phyloP scores from a whole-genome alignment of 1,140 invertebrate species.

The Eupeodes corollae region DNA sequence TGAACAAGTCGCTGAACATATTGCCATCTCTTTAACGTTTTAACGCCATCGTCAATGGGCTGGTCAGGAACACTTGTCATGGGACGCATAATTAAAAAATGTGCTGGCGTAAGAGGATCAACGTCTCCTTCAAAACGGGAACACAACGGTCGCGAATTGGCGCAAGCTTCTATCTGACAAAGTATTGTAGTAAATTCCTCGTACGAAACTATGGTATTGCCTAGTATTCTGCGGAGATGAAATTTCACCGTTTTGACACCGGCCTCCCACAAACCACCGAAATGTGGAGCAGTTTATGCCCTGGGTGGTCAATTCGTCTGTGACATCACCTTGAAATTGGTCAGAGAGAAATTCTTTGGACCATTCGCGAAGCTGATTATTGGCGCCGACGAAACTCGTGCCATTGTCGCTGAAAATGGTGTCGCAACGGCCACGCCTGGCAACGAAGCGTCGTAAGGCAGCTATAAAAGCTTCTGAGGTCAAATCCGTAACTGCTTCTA shows the following conservation, averaged over 20 bases:
- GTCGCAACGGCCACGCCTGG: constrained; percentile 14
- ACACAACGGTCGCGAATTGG: constrained; percentile 26
- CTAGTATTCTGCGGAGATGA: constrained; percentile 7
- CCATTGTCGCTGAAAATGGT: constrained; percentile 27
- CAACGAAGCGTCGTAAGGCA: constrained; percentile 22
- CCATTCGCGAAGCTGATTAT: background rate
- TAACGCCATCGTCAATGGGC: too few relatives aligned
- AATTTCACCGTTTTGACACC: constrained; percentile 2
- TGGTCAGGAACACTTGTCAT: background rate
- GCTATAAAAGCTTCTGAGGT: constrained; percentile 21
- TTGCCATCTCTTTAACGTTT: too few relatives aligned
- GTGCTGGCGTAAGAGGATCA: constrained; percentile 21
- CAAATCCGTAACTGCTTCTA: constrained; percentile 23
- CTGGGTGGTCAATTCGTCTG: background rate
- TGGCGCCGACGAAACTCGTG: constrained; percentile 20
- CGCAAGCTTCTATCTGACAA: constrained; percentile 24
- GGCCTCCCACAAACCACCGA: constrained; percentile 8
- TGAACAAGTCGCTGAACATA: too few relatives aligned
- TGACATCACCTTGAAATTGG: background rate
- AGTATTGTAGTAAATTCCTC: constrained; percentile 18
- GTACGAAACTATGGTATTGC: constrained; percentile 10
- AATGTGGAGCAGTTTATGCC: constrained; percentile 3
- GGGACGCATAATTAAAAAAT: constrained; percentile 22
- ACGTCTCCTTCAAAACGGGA: constrained; percentile 5
- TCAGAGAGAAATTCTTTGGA: too few relatives aligned